Evolutionary conservation across 1,140 invertebrate genomes (phyloP).

Genomic region (Panulirus ornatus): DNA sequence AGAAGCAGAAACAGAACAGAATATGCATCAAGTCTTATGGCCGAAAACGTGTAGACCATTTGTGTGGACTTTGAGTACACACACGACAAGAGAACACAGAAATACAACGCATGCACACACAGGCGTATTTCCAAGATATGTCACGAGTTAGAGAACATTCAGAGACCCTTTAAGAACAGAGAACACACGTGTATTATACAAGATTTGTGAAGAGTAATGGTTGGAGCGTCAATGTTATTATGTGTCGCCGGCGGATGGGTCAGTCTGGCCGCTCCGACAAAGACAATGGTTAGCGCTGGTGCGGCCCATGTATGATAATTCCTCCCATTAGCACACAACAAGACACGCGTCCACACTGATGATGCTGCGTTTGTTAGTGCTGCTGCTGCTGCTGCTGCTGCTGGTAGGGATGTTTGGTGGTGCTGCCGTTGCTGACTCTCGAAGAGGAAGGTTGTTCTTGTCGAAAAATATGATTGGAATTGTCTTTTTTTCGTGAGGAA

Average conservation of each 20-base stretch:
- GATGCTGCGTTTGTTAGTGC: slow-evolving; percentile 63
- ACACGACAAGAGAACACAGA: slow-evolving; percentile 44
- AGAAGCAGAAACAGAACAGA: slow-evolving; percentile 25
- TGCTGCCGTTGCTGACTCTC: slow-evolving; percentile 23
- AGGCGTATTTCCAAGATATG: slow-evolving; percentile 58
- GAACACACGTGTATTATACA: slow-evolving; percentile 62
- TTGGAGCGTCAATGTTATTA: slow-evolving; percentile 66
- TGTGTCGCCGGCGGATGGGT: slow-evolving; percentile 61
- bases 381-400: slow-evolving; percentile 44
- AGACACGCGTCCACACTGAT: slow-evolving; percentile 70
- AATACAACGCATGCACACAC: slow-evolving; percentile 37
- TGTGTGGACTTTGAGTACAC: slow-evolving; percentile 51
- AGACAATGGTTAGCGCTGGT: slow-evolving; percentile 67
- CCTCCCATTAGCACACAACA: slow-evolving; percentile 67
- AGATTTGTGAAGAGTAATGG: slow-evolving; percentile 65
- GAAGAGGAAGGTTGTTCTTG: background rate
- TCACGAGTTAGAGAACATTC: slow-evolving; percentile 51
- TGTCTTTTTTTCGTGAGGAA: too few relatives aligned
- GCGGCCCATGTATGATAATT: slow-evolving; percentile 68
- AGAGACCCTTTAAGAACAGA: slow-evolving; percentile 55
- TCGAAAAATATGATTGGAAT: background rate
- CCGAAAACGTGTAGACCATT: slow-evolving; percentile 36
- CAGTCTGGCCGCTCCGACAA: slow-evolving; percentile 57
- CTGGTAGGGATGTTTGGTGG: slow-evolving; percentile 17
- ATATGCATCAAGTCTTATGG: background rate